Evolutionary conservation across 64 coral and sea anemone species (phyloP).

Genomic region (Cladopsammia gracilis): DNA sequence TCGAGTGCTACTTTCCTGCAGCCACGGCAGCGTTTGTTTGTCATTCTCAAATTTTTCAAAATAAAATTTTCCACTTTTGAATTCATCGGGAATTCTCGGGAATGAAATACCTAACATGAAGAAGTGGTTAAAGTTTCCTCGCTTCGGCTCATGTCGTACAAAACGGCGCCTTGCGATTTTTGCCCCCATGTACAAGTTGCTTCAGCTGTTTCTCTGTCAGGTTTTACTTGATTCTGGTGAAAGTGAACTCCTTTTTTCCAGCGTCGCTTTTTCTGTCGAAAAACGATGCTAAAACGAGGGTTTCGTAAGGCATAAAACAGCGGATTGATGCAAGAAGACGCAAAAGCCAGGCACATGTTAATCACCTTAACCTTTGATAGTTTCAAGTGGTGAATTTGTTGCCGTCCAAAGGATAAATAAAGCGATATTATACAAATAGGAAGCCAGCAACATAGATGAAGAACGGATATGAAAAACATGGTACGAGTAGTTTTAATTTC

Average conservation of each 20-base stretch:
- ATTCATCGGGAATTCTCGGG: too few species aligned
- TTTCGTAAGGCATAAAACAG: slow-evolving; percentile 60
- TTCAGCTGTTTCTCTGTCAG: too few species aligned
- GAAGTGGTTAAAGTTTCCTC: slow-evolving; percentile 26
- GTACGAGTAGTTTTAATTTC: slow-evolving; percentile 80
- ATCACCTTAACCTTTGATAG: background rate
- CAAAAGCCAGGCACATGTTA: slow-evolving; percentile 45
- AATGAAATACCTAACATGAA: background rate
- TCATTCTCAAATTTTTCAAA: too few species aligned
- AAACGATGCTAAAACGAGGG: slow-evolving; percentile 59
- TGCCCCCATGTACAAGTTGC: background rate
- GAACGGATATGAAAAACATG: slow-evolving; percentile 65
- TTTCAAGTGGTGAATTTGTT: background rate
- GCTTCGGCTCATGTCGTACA: background rate
- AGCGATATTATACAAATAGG: slow-evolving; percentile 56
- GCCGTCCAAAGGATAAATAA: background rate
- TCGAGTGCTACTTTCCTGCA: too few species aligned
- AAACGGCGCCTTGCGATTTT: background rate
- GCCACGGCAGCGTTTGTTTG: too few species aligned
- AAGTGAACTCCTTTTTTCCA: slow-evolving; percentile 44
- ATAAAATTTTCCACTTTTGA: too few species aligned
- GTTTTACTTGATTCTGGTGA: background rate
- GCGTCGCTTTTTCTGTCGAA: background rate
- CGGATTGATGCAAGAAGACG: slow-evolving; percentile 34
- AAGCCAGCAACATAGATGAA: slow-evolving; percentile 74